phyloP scores from a whole-genome alignment of 92 coral and sea anemone species.

The Virgularia gustaviana region DNA sequence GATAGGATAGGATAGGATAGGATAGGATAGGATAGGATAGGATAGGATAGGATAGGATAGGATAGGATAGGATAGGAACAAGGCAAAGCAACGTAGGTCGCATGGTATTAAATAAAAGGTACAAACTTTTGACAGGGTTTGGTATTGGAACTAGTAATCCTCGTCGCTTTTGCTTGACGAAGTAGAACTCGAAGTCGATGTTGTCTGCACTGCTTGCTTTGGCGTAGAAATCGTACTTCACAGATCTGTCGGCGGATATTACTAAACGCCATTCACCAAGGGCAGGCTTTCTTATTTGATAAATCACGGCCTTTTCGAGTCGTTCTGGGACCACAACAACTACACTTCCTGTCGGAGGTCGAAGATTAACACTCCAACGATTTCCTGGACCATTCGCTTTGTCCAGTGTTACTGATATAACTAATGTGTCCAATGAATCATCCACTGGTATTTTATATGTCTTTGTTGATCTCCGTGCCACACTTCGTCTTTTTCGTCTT shows the following conservation, averaged over 20 bases:
- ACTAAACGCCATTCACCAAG: constrained; percentile 20
- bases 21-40: neutral
- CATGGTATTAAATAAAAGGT: neutral
- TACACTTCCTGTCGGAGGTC: constrained; percentile 39
- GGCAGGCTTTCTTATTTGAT: constrained; percentile 18
- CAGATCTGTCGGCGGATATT: constrained; percentile 4
- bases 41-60: neutral
- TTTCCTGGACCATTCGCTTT: constrained; percentile 32
- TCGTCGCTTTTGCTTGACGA: constrained; percentile 7
- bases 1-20: neutral
- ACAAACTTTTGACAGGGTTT: constrained; percentile 63
- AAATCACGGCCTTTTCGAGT: constrained; percentile 7
- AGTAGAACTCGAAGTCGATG: constrained; percentile 31
- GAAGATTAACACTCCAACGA: constrained; percentile 37
- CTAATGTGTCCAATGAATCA: constrained; percentile 70
- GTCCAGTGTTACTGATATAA: constrained; percentile 51
- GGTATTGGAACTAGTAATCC: constrained; percentile 49
- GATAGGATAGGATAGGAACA: neutral
- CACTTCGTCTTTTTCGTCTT: constrained; percentile 66
- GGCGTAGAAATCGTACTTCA: constrained; percentile 19
- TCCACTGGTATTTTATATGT: constrained; percentile 58
- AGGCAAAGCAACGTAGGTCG: neutral
- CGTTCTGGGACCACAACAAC: neutral
- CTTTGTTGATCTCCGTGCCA: constrained; percentile 14
- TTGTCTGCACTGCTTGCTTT: constrained; percentile 18